A percentile compares a stretch with the other conserved stretches of the same genome.
Conservation (phyloP, 1,140 invertebrate genomes). For the Heliconius hewitsoni region DNA sequence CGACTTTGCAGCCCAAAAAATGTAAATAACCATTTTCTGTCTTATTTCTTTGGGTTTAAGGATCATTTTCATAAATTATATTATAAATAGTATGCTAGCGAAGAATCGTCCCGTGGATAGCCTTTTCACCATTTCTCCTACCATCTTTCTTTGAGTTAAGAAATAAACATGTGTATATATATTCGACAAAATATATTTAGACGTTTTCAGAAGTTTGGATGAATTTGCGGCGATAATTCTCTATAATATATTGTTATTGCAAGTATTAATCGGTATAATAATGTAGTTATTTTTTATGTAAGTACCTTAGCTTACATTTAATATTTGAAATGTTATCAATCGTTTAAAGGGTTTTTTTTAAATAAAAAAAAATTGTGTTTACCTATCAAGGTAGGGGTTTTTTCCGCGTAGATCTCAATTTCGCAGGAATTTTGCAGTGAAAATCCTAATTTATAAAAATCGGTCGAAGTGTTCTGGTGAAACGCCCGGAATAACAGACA, state of each 20-base stretch:
- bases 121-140: constrained; percentile 68
- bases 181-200: constrained; percentile 27
- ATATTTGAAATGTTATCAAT: not conserved
- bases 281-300: not conserved
- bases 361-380: too few relatives aligned
- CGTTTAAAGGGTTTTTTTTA: not conserved
- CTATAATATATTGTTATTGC: constrained; percentile 4
- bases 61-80: constrained; percentile 35
- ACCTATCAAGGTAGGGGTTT: too few relatives aligned
- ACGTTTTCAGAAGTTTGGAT: constrained; percentile 28
- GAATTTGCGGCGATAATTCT: constrained; percentile 18
- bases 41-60: constrained; percentile 21
- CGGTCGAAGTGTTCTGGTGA: too few relatives aligned
- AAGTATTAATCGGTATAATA: not conserved
- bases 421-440: too few relatives aligned
- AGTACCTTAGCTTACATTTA: not conserved
- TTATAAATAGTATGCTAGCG: constrained; percentile 37
- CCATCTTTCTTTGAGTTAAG: constrained; percentile 66
- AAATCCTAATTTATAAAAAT: too few relatives aligned
- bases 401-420: too few relatives aligned
- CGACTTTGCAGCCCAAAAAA: constrained; percentile 48
- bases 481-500: too few relatives aligned
- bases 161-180: constrained; percentile 57
- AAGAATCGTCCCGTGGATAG: constrained; percentile 66
- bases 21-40: constrained; percentile 11